Conservation (phyloP, 2,113 vertebrate genomes). For the Lanius collurio region DNA sequence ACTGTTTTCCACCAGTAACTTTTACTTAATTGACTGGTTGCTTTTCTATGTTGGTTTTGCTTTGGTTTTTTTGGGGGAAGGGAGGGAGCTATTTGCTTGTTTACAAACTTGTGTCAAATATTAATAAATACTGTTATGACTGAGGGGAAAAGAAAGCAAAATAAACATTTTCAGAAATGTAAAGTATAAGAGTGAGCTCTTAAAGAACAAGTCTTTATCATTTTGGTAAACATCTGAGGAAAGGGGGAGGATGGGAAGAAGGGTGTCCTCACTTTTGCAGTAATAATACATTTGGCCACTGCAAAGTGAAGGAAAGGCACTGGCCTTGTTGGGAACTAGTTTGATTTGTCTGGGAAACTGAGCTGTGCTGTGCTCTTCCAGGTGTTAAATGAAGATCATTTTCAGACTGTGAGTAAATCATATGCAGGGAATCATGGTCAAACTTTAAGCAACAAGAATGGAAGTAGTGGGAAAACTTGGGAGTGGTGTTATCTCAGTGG, state of each 20-base stretch:
- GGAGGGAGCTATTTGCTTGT: neutral
- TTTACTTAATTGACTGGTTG: neutral
- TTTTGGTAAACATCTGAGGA: neutral
- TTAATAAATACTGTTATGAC: neutral
- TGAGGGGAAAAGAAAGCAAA: neutral
- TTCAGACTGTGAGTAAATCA: neutral
- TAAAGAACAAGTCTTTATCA: neutral
- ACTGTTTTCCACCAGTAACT: neutral
- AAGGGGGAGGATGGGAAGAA: neutral
- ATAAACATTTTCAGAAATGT: neutral
- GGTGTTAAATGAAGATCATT: neutral
- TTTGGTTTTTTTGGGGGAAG: accelerated
- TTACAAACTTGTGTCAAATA: neutral
- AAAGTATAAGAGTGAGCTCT: neutral
- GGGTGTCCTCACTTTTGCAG: neutral
- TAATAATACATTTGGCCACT: neutral
- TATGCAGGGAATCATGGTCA: neutral
- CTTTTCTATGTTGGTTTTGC: neutral
- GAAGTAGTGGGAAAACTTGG: neutral
- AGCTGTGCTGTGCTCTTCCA: neutral
- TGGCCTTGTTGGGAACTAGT: neutral
- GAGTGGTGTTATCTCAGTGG: neutral
- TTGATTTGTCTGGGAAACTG: neutral
- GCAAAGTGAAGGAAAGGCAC: neutral
- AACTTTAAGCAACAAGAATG: neutral